Percentiles rank a stretch among this genome's conserved stretches.
phyloP scores from a whole-genome alignment of 2,113 vertebrate species.

The Zosterops pallidus region DNA sequence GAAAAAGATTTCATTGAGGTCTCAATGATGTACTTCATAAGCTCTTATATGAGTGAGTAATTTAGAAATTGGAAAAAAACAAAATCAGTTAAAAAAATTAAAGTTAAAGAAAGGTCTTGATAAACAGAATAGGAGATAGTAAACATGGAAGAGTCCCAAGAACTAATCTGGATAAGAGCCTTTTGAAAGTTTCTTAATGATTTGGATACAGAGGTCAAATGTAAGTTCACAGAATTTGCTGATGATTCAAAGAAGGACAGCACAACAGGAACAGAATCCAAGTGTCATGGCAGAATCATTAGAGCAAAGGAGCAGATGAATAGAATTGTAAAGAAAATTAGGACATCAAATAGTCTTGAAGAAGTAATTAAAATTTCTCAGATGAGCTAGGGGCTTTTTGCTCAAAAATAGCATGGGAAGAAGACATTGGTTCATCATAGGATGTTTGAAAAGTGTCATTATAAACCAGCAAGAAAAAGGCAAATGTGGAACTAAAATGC shows the following conservation, averaged over 20 bases:
- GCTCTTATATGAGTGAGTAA: neutral
- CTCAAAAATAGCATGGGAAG: accelerated
- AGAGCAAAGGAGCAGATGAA: neutral
- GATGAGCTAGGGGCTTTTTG: neutral
- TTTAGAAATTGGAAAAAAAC: neutral
- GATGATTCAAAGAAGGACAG: neutral
- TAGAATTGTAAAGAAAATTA: neutral
- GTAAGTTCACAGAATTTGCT: neutral
- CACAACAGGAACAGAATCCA: neutral
- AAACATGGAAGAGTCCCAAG: neutral
- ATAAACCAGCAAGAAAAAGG: neutral
- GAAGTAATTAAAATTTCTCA: neutral
- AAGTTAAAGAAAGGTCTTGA: neutral
- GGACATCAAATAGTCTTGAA: neutral
- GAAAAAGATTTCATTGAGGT: neutral
- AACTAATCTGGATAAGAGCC: neutral
- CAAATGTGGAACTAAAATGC: neutral
- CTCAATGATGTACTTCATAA: neutral
- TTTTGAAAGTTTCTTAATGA: neutral
- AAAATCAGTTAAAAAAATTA: neutral
- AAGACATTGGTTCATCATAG: neutral
- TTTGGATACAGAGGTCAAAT: neutral
- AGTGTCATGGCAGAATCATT: neutral
- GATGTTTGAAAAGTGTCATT: neutral
- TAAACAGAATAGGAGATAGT: neutral